Evolutionary conservation across 2,888 invertebrate genomes (phyloP).

Genomic region (Magallana nippona): DNA sequence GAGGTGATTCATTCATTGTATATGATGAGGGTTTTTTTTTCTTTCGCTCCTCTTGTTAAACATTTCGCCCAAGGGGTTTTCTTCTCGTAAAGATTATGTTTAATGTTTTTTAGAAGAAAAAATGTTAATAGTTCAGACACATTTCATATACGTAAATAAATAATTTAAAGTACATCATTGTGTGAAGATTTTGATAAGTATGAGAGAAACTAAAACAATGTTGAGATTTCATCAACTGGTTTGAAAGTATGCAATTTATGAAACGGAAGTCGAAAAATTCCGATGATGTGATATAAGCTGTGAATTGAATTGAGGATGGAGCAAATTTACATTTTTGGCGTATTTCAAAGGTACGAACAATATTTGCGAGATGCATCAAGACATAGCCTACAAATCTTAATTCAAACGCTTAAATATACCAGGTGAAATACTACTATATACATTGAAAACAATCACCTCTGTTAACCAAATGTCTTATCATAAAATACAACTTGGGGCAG

Average conservation of each 20-base stretch:
- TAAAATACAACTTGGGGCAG: too few relatives aligned
- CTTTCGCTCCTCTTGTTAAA: background rate
- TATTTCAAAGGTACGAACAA: too few relatives aligned
- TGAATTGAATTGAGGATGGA: background rate
- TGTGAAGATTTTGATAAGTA: too few relatives aligned
- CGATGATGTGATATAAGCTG: background rate
- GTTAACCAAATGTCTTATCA: too few relatives aligned
- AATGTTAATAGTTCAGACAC: background rate
- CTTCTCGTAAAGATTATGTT: conserved; percentile 12
- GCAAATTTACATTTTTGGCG: background rate
- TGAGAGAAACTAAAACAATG: background rate
- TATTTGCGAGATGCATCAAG: too few relatives aligned
- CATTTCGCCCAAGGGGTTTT: background rate
- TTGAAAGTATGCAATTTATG: background rate
- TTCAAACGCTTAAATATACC: too few relatives aligned
- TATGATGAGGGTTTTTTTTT: background rate
- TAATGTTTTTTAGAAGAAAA: background rate
- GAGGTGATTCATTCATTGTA: conserved; percentile 12
- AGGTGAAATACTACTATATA: too few relatives aligned
- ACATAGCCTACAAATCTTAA: too few relatives aligned
- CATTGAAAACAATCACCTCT: too few relatives aligned
- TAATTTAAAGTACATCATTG: background rate
- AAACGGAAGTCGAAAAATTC: background rate
- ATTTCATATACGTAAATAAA: background rate
- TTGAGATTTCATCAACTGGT: background rate